These are phyloP conservation scores for Thryonomys swinderianus DNA, from an alignment of 2,113 vertebrate genomes.

Conservation along the genomic window DNA sequence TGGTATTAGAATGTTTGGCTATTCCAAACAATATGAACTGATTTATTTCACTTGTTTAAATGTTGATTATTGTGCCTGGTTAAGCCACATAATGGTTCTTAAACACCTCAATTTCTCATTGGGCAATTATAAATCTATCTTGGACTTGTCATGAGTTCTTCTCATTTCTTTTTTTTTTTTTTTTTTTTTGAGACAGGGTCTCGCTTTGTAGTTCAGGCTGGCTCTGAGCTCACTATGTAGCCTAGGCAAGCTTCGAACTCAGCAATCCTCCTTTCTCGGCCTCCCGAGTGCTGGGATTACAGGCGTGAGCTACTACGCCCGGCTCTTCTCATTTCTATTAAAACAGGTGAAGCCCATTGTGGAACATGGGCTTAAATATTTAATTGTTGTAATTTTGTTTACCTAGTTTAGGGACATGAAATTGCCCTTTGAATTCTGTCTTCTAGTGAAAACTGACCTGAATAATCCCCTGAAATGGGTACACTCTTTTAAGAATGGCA, in stretches of 20 bases:
- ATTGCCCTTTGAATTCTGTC: neutral
- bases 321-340: neutral
- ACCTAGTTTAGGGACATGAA: slow-evolving; percentile 1
- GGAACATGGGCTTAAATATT: neutral
- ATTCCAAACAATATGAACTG: neutral
- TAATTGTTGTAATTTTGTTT: slow-evolving; percentile 28
- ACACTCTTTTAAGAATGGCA: slow-evolving; percentile 53
- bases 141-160: neutral
- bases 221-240: too few relatives aligned
- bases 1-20: neutral
- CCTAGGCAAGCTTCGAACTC: too few relatives aligned
- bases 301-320: too few relatives aligned
- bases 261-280: too few relatives aligned
- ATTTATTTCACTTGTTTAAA: neutral
- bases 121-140: neutral
- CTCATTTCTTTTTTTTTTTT: too few relatives aligned
- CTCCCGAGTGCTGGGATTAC: too few relatives aligned
- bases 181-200: too few relatives aligned
- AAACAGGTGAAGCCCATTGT: neutral
- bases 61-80: neutral
- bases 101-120: neutral
- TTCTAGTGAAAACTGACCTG: slow-evolving; percentile 53
- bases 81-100: neutral
- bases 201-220: too few relatives aligned
- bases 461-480: slow-evolving; percentile 37